Evolutionary conservation across 2,797 vertebrate species (phyloP).

Genomic region (Odontamblyopus rebecca): DNA sequence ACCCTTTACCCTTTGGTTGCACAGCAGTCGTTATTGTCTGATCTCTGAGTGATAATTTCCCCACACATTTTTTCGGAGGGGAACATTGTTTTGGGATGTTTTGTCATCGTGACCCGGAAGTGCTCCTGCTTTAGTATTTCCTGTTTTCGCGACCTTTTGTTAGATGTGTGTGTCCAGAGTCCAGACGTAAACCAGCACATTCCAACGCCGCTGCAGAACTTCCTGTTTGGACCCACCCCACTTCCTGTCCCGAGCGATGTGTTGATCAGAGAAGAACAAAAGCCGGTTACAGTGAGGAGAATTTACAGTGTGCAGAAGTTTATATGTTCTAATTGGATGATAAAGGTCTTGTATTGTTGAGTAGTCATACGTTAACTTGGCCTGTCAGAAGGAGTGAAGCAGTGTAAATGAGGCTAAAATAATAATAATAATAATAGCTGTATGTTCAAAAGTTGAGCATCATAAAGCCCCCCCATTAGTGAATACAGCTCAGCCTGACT

Average conservation of each 20-base stretch:
- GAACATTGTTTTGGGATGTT: constrained; percentile 49
- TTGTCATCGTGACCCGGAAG: constrained; percentile 63
- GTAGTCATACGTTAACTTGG: too few relatives aligned
- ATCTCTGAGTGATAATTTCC: constrained; percentile 18
- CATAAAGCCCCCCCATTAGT: too few relatives aligned
- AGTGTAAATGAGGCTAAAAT: too few relatives aligned
- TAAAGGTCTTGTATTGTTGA: too few relatives aligned
- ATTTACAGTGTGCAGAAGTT: background rate
- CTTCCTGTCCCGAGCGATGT: constrained; percentile 67
- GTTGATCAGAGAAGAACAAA: constrained; percentile 27
- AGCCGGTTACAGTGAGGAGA: background rate
- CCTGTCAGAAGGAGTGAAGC: too few relatives aligned
- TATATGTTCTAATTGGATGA: too few relatives aligned
- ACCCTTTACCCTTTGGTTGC: background rate
- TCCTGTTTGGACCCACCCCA: constrained; percentile 64
- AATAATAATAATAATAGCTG: too few relatives aligned
- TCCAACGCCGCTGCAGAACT: constrained; percentile 59
- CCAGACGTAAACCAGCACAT: constrained; percentile 40
- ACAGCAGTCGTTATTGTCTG: constrained; percentile 13
- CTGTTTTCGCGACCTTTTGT: constrained; percentile 69
- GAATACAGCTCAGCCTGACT: too few relatives aligned
- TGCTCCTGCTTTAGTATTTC: constrained; percentile 62
- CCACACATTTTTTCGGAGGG: constrained; percentile 40
- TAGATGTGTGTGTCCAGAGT: constrained; percentile 21
- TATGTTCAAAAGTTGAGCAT: too few relatives aligned